Percentiles rank a stretch among this genome's conserved stretches.
Evolutionary conservation across 1,140 invertebrate genomes (phyloP).

Genomic region (Ladona fulva): DNA sequence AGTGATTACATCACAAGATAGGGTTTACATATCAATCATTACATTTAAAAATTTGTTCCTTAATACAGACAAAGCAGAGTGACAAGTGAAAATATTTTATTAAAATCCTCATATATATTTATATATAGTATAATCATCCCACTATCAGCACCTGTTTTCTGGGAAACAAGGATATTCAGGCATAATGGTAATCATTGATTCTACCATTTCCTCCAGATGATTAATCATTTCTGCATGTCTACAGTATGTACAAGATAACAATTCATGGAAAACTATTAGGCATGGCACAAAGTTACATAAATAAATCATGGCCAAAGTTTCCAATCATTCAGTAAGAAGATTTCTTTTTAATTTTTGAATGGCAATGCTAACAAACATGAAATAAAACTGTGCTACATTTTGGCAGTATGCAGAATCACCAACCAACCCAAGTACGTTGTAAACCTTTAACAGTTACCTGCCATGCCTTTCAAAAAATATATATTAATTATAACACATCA

Average conservation of each 20-base stretch:
- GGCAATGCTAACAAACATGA: background rate
- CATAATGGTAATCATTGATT: background rate
- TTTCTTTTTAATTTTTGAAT: too few relatives aligned
- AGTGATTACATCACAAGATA: too few relatives aligned
- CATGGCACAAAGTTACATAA: background rate
- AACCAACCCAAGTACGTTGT: background rate
- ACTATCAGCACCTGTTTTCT: background rate
- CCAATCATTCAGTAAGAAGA: too few relatives aligned
- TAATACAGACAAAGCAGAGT: background rate
- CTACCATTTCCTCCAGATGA: background rate
- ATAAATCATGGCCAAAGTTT: too few relatives aligned
- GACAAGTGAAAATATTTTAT: slow-evolving; percentile 4
- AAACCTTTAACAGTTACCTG: background rate
- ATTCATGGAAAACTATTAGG: background rate
- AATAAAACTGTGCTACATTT: slow-evolving; percentile 9
- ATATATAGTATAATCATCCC: slow-evolving; percentile 10
- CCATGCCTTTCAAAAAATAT: slow-evolving; percentile 6
- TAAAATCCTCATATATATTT: background rate
- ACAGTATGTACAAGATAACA: background rate
- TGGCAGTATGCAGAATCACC: background rate
- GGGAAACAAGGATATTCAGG: background rate
- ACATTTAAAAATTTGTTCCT: too few relatives aligned
- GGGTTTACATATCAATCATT: too few relatives aligned
- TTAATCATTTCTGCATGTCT: background rate
- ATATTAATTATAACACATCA: background rate